Base-by-base conservation (phyloP, 2,797 vertebrate genomes). In the Lithobates sylvaticus region DNA sequence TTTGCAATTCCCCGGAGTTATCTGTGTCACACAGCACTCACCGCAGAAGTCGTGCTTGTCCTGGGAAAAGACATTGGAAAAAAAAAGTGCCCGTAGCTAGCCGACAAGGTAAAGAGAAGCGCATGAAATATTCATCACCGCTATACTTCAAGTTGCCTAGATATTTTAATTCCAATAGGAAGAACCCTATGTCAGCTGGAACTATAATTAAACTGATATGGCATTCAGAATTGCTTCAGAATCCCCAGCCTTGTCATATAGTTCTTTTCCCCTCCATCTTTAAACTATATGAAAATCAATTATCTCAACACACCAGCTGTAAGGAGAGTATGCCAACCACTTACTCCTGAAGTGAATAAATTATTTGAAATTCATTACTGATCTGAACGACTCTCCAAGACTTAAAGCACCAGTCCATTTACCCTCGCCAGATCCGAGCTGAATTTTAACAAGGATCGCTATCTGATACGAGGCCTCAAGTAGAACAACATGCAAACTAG, bases 221-320 rank as follows among this genome's bases (percentile, higher is more conserved):
- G 90, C 89, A 84, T 91, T 94, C 91, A 90, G 90, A 89, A 91
- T 91, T 91, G 91, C 92, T 91, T 93, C 84, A 26, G 88, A 93
- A 92, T 91, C 92, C 0, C 91, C 90, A 90, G 83, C 91, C 91
- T 94, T 93, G 93, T 94, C 94, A 93, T 93, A 92, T 92, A 90
- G 92, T 94, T 92, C 94, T 26, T 91, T 92, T 93, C 90, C 47
- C 50, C 91, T 92, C 91, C 93, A 89, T 96, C 95, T 96, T 97
- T 95, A 94, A 97, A 96, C 95, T 96, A 96, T 96, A 96, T 94
- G 95, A 96, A 97, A 98, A 97, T 98, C 97, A 97, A 97, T 97
- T 97, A 97, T 97, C 96, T 97, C 96, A 93, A 93, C 95, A 96
- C 97, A 97, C 94, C 96, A 96, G 95, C 94, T 96, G 96, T 95